These are phyloP conservation scores for Euplexia lucipara DNA, from an alignment of 2,888 invertebrate genomes.

Conservation along the genomic window DNA sequence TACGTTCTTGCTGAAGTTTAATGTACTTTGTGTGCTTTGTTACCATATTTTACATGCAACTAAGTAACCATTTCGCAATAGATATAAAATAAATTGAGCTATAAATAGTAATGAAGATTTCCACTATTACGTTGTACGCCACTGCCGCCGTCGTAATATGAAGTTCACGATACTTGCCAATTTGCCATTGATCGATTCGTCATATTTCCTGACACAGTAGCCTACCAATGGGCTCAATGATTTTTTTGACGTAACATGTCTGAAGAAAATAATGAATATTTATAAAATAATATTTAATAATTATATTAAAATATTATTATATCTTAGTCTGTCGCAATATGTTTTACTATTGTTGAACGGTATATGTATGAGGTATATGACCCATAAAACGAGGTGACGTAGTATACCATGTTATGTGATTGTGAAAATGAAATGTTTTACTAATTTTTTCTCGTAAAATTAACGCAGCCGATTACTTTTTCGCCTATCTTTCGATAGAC, in stretches of 20 bases:
- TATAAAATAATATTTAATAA: slow-evolving; percentile 47
- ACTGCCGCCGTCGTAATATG: slow-evolving; percentile 24
- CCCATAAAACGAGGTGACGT: too few relatives aligned
- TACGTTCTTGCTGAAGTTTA: too few relatives aligned
- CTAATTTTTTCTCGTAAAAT: too few relatives aligned
- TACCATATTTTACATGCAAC: slow-evolving; percentile 15
- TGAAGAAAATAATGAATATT: slow-evolving; percentile 11
- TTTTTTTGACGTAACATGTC: background rate
- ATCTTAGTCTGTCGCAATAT: background rate
- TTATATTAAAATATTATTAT: slow-evolving; percentile 12
- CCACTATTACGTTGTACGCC: slow-evolving; percentile 56
- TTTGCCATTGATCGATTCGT: slow-evolving; percentile 51
- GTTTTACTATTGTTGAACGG: background rate
- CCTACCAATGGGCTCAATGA: slow-evolving; percentile 1
- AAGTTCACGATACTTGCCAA: slow-evolving; percentile 59
- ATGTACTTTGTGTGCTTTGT: too few relatives aligned
- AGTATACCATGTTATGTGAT: too few relatives aligned
- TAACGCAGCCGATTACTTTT: too few relatives aligned
- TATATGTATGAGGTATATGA: background rate
- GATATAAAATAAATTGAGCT: slow-evolving; percentile 38
- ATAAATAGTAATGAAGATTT: slow-evolving; percentile 59
- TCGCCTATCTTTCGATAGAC: too few relatives aligned
- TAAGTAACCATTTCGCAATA: slow-evolving; percentile 8
- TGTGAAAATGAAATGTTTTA: too few relatives aligned
- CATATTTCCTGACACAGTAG: slow-evolving; percentile 20